Conservation (phyloP, 2,888 invertebrate species). For the Drepanosiphum platanoidis region DNA sequence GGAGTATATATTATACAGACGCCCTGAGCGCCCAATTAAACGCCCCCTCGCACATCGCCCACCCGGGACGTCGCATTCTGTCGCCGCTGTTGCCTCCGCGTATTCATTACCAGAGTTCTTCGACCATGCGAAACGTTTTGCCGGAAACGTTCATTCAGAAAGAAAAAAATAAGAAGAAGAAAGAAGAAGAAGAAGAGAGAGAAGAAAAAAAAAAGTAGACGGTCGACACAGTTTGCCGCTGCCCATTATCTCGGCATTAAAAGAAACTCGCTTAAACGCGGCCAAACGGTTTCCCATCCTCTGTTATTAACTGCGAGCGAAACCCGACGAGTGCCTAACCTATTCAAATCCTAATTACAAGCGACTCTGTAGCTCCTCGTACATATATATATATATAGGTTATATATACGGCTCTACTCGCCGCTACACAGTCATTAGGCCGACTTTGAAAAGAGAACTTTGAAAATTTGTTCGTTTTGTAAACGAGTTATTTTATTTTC, state of each 20-base stretch:
- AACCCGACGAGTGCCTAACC: conserved; percentile 2
- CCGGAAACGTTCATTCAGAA: neutral
- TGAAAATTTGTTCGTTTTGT: neutral
- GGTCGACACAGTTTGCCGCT: neutral
- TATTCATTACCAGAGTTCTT: conserved; percentile 40
- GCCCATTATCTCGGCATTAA: conserved; percentile 23
- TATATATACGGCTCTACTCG: neutral
- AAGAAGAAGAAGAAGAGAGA: no score
- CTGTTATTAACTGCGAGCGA: conserved; percentile 30
- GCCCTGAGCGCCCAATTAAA: conserved; percentile 19
- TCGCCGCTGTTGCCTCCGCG: neutral
- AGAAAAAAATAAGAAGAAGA: no score
- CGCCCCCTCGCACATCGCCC: neutral
- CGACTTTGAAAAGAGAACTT: neutral
- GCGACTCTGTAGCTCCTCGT: neutral
- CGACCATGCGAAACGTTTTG: conserved; percentile 18
- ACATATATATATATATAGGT: no score
- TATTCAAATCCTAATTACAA: conserved; percentile 35
- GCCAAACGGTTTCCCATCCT: conserved; percentile 6
- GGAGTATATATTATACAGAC: neutral
- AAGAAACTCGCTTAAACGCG: conserved; percentile 19
- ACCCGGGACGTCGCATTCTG: neutral
- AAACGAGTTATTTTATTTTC: neutral
- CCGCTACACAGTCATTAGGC: neutral
- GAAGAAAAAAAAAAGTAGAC: conserved; percentile 12